Conservation (phyloP, 2,888 invertebrate species). For the Philhelius pedissequus region DNA sequence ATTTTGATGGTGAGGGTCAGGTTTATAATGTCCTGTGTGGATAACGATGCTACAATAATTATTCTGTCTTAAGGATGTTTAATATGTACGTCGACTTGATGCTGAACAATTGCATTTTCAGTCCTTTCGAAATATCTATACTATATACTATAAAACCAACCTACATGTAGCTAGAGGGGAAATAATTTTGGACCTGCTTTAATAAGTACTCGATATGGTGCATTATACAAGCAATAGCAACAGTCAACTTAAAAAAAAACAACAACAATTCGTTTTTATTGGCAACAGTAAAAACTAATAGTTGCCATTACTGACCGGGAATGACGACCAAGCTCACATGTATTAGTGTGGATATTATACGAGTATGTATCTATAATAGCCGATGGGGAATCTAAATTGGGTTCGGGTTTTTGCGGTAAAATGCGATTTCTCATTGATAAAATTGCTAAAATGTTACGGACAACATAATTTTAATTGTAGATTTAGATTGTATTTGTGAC, state of each 20-base stretch:
- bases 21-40: slow-evolving; percentile 38
- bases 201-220: not conserved
- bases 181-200: slow-evolving; percentile 31
- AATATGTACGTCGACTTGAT: slow-evolving; percentile 60
- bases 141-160: not conserved
- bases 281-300: slow-evolving; percentile 61
- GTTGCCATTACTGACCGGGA: slow-evolving; percentile 20
- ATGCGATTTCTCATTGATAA: slow-evolving; percentile 42
- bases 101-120: not conserved
- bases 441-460: slow-evolving; percentile 24
- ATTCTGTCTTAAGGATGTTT: slow-evolving; percentile 64
- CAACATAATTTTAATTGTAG: slow-evolving; percentile 18
- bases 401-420: slow-evolving; percentile 45
- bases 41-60: slow-evolving; percentile 51
- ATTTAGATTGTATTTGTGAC: not conserved
- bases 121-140: not conserved
- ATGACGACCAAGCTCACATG: slow-evolving; percentile 1
- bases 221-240: not conserved
- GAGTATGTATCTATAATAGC: not conserved
- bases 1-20: slow-evolving; percentile 42
- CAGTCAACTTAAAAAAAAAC: not conserved
- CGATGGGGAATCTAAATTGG: slow-evolving; percentile 54
- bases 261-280: slow-evolving; percentile 57
- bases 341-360: not conserved
- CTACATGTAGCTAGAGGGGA: not conserved